Percentiles rank a stretch among this genome's conserved stretches.
These are phyloP conservation scores for Neuroscelio doddi DNA, from an alignment of 2,888 invertebrate species.

Conservation along the genomic window DNA sequence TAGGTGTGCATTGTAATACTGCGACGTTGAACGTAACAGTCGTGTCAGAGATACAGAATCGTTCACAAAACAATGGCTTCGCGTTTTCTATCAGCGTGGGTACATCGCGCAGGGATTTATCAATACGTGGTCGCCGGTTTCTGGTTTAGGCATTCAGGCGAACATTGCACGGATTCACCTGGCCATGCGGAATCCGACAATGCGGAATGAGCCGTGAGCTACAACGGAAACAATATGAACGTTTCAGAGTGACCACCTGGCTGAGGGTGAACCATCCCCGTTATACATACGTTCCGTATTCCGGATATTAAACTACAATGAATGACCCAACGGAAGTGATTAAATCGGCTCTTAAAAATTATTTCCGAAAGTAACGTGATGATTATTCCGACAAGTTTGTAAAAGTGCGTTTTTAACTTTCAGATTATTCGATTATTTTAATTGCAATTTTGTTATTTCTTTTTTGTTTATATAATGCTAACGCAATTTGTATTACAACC, in stretches of 20 bases:
- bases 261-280: slow-evolving; percentile 39
- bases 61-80: slow-evolving; percentile 40
- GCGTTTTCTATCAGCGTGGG: slow-evolving; percentile 45
- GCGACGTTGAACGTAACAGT: slow-evolving; percentile 6
- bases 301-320: slow-evolving; percentile 59
- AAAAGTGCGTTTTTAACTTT: no score
- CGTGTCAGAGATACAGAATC: slow-evolving; percentile 28
- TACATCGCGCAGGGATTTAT: slow-evolving; percentile 43
- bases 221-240: slow-evolving; percentile 49
- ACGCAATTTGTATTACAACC: no score
- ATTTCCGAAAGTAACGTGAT: slow-evolving; percentile 18
- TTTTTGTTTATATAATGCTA: no score
- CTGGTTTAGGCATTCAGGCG: slow-evolving; percentile 45
- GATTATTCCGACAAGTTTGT: slow-evolving; percentile 9
- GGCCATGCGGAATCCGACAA: slow-evolving; percentile 54
- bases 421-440: no score
- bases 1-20: neutral
- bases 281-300: slow-evolving; percentile 40
- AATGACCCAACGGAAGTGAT: slow-evolving; percentile 64
- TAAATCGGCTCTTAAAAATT: slow-evolving; percentile 54
- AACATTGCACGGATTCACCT: slow-evolving; percentile 52
- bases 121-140: slow-evolving; percentile 44
- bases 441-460: no score
- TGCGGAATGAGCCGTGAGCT: slow-evolving; percentile 48
- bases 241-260: slow-evolving; percentile 55